Percentiles rank a stretch among this genome's conserved stretches.
Conservation (phyloP, 2,888 invertebrate genomes). For the Agriopis marginaria region DNA sequence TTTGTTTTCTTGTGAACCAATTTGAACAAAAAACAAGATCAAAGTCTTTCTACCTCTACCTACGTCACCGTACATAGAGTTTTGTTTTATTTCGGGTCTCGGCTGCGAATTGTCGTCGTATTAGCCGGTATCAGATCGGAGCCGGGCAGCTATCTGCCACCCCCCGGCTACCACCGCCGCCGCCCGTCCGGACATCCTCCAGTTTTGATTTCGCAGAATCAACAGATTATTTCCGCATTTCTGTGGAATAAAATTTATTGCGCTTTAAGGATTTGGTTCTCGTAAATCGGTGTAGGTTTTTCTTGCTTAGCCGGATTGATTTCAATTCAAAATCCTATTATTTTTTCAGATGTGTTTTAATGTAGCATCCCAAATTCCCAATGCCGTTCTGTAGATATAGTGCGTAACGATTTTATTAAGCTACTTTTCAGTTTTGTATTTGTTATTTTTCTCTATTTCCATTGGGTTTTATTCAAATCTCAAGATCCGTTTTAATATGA, state of each 20-base stretch:
- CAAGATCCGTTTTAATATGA: no score
- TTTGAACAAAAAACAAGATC: conserved; percentile 6
- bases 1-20: conserved; percentile 7
- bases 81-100: conserved; percentile 50
- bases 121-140: conserved; percentile 74
- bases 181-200: conserved; percentile 52
- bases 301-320: not conserved
- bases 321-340: conserved; percentile 1
- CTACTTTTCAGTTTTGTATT: no score
- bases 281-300: conserved; percentile 23
- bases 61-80: conserved; percentile 27
- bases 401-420: no score
- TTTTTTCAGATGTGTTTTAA: not conserved
- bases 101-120: conserved; percentile 78
- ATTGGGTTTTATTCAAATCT: no score
- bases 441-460: no score
- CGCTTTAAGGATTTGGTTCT: conserved; percentile 32
- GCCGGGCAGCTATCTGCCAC: conserved; percentile 52
- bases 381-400: not conserved
- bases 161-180: conserved; percentile 33
- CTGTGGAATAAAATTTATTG: conserved; percentile 37
- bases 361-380: not conserved
- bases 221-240: conserved; percentile 48
- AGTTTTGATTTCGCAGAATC: conserved; percentile 54
- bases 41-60: conserved; percentile 22